Base-by-base conservation (phyloP, 2,888 invertebrate genomes). In the Amiota mariae region DNA sequence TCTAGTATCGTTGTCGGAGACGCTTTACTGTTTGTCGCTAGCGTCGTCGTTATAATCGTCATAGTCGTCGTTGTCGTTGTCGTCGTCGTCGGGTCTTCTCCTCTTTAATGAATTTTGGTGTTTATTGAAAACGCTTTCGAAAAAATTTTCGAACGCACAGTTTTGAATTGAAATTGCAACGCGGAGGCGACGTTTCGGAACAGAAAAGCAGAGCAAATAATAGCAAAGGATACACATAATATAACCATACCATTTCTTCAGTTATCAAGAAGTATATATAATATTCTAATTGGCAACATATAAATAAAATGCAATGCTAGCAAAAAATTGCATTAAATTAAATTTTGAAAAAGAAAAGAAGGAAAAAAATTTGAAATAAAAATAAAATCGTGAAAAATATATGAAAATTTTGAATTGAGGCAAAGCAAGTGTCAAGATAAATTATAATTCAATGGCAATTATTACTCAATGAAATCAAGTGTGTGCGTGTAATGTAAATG, bases 151-250 rank as follows among this genome's bases (percentile, higher is more conserved):
- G 36, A 74, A 76, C 78, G 81, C 81, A 87, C 87, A 81, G 87
- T 84, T 81, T 78, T 79, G 81, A 79, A 79, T 80, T 78, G 59
- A 86, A 83, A 80, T 85, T 82, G 86, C 83, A 82, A 78, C 81
- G 81, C 85, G 36, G 36, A 36, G 36, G 36, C 36, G 82, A 72
- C 74, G 85, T 80, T 84, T 86, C 80, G 80, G 80, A n/a, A n/a
- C n/a, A n/a, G n/a, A n/a, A 79, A 70, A 70, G 73, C 47, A 20
- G 63, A 54, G 71, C 67, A 67, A 67, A 71, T 15, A 49, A 12
- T 49, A 51, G 18, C 18, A 63, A 67, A 67, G 67, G 67, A 67
- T 68, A 67, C 13, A 18, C 66, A 12, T 18, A 10, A 63, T 13
- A 63, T 12, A 46, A 46, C n/a, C 47, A 64, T 36, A 36, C 36